These are phyloP conservation scores for Sminthopsis crassicaudata DNA, from an alignment of 2,113 vertebrate genomes.

Conservation along the genomic window DNA sequence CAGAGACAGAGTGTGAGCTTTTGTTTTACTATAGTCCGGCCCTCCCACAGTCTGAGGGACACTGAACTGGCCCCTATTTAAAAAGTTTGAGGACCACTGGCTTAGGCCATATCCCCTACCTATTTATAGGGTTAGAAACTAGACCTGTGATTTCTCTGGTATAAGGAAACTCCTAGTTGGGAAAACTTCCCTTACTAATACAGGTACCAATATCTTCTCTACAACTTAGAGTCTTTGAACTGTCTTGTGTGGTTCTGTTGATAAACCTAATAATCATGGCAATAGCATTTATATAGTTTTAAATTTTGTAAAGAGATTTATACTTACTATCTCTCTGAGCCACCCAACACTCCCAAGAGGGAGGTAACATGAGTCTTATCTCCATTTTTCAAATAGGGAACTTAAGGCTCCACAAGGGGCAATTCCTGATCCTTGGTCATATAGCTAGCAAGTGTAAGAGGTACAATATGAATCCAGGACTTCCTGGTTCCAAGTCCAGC, in stretches of 20 bases:
- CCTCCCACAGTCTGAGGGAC: too few species aligned
- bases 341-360: background rate
- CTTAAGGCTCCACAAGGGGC: background rate
- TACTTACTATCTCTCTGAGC: background rate
- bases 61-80: too few species aligned
- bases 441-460: background rate
- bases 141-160: background rate
- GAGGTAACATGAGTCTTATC: fast-evolving
- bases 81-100: too few species aligned
- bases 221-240: background rate
- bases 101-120: too few species aligned
- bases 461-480: background rate
- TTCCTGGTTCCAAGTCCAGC: too few species aligned
- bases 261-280: background rate
- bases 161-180: background rate
- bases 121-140: background rate
- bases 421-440: fast-evolving
- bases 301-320: background rate
- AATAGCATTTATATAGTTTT: background rate
- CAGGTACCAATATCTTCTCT: background rate
- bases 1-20: too few species aligned
- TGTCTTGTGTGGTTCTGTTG: background rate
- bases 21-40: too few species aligned
- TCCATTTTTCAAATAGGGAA: background rate
- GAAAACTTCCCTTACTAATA: background rate